Percentiles rank a stretch among this genome's conserved stretches.
Conservation (phyloP, 35 echinoderm and acorn worm genomes). For the Apostichopus parvimensis region DNA sequence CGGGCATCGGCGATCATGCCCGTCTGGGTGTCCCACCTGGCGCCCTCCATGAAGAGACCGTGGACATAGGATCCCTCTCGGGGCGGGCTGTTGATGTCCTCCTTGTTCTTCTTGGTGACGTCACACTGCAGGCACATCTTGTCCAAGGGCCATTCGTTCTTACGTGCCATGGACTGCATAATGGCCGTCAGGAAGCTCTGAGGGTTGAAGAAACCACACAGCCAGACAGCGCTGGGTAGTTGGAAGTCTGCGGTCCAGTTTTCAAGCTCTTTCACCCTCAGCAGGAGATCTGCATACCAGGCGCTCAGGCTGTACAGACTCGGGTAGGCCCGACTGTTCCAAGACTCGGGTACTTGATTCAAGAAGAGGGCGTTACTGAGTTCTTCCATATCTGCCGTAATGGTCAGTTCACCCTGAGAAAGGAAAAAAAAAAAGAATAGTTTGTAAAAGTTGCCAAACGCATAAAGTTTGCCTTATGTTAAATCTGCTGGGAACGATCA, state of each 20-base stretch:
- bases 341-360: constrained; percentile 86
- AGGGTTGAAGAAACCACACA: constrained; percentile 97
- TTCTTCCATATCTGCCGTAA: constrained; percentile 95
- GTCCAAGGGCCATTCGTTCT: constrained; percentile 95
- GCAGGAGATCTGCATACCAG: constrained; percentile 91
- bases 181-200: constrained; percentile 99
- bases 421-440: background rate
- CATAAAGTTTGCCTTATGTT: no score
- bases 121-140: constrained; percentile 99
- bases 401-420: constrained; percentile 92
- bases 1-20: constrained; percentile 86
- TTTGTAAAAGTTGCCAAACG: background rate
- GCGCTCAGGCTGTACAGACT: constrained; percentile 75
- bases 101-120: constrained; percentile 99
- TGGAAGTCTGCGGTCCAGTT: constrained; percentile 97
- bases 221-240: constrained; percentile 89
- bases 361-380: constrained; percentile 90
- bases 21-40: constrained; percentile 93
- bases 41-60: constrained; percentile 95
- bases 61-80: constrained; percentile 90
- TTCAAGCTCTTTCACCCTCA: constrained; percentile 93
- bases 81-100: constrained; percentile 97
- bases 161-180: constrained; percentile 99
- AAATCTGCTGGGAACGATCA: no score
- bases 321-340: constrained; percentile 93